phyloP scores from a whole-genome alignment of 2,113 vertebrate species.

The Pachycephala philippinensis region DNA sequence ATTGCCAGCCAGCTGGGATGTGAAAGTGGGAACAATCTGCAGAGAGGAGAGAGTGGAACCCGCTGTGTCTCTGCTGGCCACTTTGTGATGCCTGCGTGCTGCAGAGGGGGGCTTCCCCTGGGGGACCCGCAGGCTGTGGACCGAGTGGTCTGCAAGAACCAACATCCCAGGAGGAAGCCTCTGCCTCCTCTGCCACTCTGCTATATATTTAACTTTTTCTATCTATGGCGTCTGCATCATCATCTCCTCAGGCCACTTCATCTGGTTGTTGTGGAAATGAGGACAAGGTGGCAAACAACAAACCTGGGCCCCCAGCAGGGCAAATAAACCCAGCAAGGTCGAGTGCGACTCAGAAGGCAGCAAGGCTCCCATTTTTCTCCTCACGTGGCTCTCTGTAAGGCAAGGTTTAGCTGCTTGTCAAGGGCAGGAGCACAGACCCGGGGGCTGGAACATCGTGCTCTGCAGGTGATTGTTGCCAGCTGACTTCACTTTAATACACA shows the following conservation, averaged over 20 bases:
- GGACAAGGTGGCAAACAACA: background rate
- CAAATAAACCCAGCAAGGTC: background rate
- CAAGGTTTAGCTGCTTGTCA: background rate
- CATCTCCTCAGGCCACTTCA: background rate
- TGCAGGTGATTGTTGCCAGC: background rate
- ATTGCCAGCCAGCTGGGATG: background rate
- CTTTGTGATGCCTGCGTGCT: background rate
- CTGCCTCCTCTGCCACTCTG: background rate
- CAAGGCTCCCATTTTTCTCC: background rate
- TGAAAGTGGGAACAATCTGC: background rate
- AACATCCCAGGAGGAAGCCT: background rate
- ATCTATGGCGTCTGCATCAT: background rate
- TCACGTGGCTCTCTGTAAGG: background rate
- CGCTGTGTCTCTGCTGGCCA: rapidly evolving
- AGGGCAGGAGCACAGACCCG: background rate
- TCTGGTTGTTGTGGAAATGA: background rate
- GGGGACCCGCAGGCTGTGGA: background rate
- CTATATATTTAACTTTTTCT: background rate
- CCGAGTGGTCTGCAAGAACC: background rate
- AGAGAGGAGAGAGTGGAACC: background rate
- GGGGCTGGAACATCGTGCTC: background rate
- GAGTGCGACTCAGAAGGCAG: background rate
- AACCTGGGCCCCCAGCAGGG: background rate
- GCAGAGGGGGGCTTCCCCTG: background rate
- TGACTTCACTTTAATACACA: background rate